Percentiles rank a stretch among this genome's conserved stretches.
Evolutionary conservation across 2,797 vertebrate species (phyloP).

Genomic region (Apodemus agrarius): DNA sequence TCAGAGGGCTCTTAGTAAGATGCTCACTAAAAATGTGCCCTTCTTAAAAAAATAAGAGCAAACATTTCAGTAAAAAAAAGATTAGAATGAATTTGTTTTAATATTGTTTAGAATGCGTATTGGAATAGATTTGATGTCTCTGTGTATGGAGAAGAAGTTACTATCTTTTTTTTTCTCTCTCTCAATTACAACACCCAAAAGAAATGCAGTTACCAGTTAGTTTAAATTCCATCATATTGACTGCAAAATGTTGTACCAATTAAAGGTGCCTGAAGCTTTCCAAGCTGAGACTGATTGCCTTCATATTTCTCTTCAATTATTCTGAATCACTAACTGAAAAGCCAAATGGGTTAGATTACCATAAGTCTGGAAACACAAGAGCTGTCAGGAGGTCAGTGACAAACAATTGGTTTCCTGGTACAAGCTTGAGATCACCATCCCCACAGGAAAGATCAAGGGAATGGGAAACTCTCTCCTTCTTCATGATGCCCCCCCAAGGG

Average conservation of each 20-base stretch:
- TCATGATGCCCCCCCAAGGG: neutral
- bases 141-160: neutral
- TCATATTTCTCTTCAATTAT: conserved; percentile 50
- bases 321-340: conserved; percentile 50
- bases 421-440: neutral
- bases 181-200: conserved; percentile 33
- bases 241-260: conserved; percentile 49
- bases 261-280: conserved; percentile 50
- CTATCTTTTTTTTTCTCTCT: neutral
- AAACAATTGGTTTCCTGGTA: neutral
- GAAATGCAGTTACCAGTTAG: conserved; percentile 48
- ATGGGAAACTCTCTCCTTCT: neutral
- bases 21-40: conserved; percentile 59
- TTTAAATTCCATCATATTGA: conserved; percentile 49
- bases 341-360: conserved; percentile 32
- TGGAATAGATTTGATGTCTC: conserved; percentile 44
- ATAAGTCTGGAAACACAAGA: conserved; percentile 21
- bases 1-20: conserved; percentile 52
- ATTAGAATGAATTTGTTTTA: conserved; percentile 36
- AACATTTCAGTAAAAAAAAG: conserved; percentile 17
- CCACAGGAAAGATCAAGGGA: neutral
- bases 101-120: conserved; percentile 28
- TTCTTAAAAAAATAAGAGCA: neutral
- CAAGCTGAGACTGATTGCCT: neutral
- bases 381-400: neutral